A percentile compares a stretch with the other conserved stretches of the same genome.
phyloP scores from a whole-genome alignment of 2,888 invertebrate genomes.

The Cartodere bifasciata region DNA sequence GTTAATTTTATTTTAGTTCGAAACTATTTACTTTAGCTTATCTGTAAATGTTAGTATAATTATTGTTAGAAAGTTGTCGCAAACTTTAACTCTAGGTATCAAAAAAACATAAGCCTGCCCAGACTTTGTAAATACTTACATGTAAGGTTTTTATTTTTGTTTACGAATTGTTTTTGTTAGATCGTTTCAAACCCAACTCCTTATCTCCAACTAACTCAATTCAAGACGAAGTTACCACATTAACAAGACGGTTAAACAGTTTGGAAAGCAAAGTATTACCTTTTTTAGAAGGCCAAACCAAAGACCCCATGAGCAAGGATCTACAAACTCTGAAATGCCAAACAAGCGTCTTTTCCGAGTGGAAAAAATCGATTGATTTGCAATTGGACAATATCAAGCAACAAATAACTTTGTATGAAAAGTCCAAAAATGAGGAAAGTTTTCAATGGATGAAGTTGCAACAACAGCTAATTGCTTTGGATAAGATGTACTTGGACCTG shows the following conservation, averaged over 20 bases:
- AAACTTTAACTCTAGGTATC: too few relatives aligned
- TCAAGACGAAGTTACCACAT: too few relatives aligned
- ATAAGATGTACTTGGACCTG: conserved; percentile 23
- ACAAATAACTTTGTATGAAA: conserved; percentile 15
- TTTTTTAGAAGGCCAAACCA: conserved; percentile 13
- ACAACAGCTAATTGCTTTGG: conserved; percentile 19
- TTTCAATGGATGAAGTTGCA: conserved; percentile 18
- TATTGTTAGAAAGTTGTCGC: too few relatives aligned
- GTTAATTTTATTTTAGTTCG: too few relatives aligned
- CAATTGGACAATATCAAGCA: conserved; percentile 39
- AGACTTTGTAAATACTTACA: too few relatives aligned
- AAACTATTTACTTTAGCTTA: too few relatives aligned
- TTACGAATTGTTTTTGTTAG: too few relatives aligned
- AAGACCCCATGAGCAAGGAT: conserved; percentile 17
- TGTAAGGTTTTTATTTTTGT: too few relatives aligned
- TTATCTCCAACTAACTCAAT: too few relatives aligned
- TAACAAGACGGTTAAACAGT: conserved; percentile 7
- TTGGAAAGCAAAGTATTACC: conserved; percentile 8
- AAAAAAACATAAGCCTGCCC: too few relatives aligned
- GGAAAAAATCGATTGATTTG: conserved; percentile 39
- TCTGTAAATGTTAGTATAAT: too few relatives aligned
- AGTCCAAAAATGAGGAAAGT: conserved; percentile 19
- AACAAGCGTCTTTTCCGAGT: conserved; percentile 38
- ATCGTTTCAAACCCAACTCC: too few relatives aligned
- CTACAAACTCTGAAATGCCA: conserved; percentile 26